Conservation (phyloP, 2,113 vertebrate species). For the Butorides virescens region DNA sequence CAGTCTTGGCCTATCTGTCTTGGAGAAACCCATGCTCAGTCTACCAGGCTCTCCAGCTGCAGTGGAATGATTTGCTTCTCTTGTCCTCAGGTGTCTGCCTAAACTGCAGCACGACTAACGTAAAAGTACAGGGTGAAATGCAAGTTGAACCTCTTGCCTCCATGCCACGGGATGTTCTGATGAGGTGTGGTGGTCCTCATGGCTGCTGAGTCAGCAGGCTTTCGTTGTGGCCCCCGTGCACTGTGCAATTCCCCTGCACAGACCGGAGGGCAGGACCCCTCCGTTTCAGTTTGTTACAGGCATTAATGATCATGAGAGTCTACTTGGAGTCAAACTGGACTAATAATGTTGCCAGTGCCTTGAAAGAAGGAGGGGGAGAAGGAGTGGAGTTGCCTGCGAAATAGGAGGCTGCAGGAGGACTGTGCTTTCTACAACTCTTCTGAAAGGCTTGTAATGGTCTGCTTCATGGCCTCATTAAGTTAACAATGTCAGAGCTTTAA, state of each 20-base stretch:
- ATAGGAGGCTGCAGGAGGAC: neutral
- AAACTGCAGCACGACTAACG: neutral
- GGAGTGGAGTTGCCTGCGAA: neutral
- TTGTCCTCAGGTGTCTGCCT: neutral
- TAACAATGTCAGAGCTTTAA: neutral
- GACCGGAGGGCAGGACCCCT: neutral
- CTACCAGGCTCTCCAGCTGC: neutral
- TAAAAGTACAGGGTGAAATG: too few species aligned
- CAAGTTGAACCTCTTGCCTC: neutral
- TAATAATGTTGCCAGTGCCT: neutral
- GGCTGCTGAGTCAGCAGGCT: neutral
- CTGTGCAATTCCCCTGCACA: neutral
- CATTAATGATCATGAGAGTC: neutral
- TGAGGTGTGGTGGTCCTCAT: fast-evolving
- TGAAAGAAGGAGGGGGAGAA: neutral
- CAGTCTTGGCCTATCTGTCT: neutral
- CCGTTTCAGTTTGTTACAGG: neutral
- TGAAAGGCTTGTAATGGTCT: neutral
- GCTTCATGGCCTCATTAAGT: neutral
- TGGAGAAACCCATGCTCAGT: neutral
- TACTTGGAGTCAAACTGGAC: neutral
- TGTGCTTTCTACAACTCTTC: neutral
- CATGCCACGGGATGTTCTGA: neutral
- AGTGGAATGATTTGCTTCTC: neutral
- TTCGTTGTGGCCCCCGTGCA: fast-evolving